Percentiles rank a stretch among this genome's conserved stretches.
Evolutionary conservation across 1,140 invertebrate genomes (phyloP).

Genomic region (Calliopsis andreniformis): DNA sequence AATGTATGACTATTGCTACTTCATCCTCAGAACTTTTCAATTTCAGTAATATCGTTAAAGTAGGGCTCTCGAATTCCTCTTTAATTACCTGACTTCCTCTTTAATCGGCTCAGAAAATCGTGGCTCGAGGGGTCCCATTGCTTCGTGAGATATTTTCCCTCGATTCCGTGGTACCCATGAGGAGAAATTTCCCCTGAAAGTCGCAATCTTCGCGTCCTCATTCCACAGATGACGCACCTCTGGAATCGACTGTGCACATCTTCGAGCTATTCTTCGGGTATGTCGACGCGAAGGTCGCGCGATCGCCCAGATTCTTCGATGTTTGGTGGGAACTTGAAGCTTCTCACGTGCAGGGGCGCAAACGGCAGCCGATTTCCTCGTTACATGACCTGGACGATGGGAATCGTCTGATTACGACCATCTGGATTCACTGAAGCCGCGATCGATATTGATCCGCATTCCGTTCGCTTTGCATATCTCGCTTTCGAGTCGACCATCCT

Average conservation of each 20-base stretch:
- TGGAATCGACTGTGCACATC: slow-evolving; percentile 6
- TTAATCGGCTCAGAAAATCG: neutral
- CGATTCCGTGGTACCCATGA: too few relatives aligned
- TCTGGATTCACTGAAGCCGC: slow-evolving; percentile 7
- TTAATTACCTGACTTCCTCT: too few relatives aligned
- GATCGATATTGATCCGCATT: slow-evolving; percentile 31
- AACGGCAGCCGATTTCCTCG: slow-evolving; percentile 31
- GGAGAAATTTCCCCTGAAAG: slow-evolving; percentile 6
- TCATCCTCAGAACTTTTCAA: too few relatives aligned
- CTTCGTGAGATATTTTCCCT: neutral
- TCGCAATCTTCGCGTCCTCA: slow-evolving; percentile 20
- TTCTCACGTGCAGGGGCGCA: slow-evolving; percentile 71
- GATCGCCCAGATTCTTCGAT: slow-evolving; percentile 65
- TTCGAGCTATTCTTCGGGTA: slow-evolving; percentile 15
- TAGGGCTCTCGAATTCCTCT: too few relatives aligned
- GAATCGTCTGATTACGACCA: slow-evolving; percentile 51
- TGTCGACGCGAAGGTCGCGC: slow-evolving; percentile 65
- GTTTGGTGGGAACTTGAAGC: slow-evolving; percentile 74
- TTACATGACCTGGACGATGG: slow-evolving; percentile 42
- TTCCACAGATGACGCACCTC: slow-evolving; percentile 38
- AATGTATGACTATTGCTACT: too few relatives aligned
- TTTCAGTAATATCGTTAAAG: too few relatives aligned
- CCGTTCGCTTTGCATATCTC: slow-evolving; percentile 15
- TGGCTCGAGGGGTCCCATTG: neutral
- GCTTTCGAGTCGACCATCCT: neutral